phyloP scores from a whole-genome alignment of 2,888 invertebrate species.

The Limnephilus lunatus region DNA sequence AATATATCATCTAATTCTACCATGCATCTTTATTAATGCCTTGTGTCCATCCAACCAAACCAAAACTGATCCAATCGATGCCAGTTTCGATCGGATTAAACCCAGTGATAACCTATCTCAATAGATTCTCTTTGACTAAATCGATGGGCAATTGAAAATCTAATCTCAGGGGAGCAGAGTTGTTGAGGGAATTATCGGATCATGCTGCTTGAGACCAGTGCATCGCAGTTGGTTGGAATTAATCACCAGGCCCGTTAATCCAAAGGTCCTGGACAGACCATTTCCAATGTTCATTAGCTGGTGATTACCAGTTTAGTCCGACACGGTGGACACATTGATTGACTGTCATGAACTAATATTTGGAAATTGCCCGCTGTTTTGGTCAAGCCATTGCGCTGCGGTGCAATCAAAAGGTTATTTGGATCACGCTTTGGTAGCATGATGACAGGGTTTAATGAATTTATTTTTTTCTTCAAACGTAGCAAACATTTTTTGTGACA shows the following conservation, averaged over 20 bases:
- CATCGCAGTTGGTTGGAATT: neutral
- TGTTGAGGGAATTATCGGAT: neutral
- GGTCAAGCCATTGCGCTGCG: neutral
- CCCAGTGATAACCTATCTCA: neutral
- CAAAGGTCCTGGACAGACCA: neutral
- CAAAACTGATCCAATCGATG: neutral
- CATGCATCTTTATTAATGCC: neutral
- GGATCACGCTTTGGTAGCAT: neutral
- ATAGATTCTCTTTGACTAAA: neutral
- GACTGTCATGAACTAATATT: neutral
- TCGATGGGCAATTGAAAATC: constrained; percentile 2
- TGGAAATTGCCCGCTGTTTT: neutral
- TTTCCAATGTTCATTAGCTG: neutral
- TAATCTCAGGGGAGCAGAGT: neutral
- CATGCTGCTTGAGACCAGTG: neutral
- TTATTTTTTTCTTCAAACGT: neutral
- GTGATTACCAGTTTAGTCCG: constrained; percentile 14
- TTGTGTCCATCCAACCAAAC: neutral
- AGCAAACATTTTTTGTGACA: too few species aligned
- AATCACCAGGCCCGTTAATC: neutral
- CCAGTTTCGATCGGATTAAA: neutral
- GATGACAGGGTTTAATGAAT: neutral
- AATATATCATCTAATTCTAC: neutral
- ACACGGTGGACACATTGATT: constrained; percentile 17
- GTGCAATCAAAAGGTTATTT: neutral